These are phyloP conservation scores for Lacanobia wlatinum DNA, from an alignment of 2,888 invertebrate genomes.

Conservation along the genomic window DNA sequence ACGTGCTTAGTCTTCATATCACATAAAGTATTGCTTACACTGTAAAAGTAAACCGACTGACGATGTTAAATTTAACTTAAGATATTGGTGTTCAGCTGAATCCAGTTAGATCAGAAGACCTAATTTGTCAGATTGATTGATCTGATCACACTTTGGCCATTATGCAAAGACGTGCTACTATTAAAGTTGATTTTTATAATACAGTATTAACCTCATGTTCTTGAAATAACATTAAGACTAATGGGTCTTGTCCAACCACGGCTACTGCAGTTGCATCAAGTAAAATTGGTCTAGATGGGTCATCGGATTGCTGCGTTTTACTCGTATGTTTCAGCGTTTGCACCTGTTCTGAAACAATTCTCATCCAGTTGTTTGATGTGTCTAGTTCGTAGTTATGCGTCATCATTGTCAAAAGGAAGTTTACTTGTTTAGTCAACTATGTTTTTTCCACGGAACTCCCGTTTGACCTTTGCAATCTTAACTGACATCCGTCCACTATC, in stretches of 20 bases:
- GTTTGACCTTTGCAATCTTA: slow-evolving; percentile 8
- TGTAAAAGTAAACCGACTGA: slow-evolving; percentile 12
- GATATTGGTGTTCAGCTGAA: background rate
- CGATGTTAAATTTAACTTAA: background rate
- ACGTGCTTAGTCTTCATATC: slow-evolving; percentile 22
- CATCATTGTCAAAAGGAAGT: slow-evolving; percentile 7
- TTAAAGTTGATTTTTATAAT: no score
- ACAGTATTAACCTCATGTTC: no score
- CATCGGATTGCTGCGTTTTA: background rate
- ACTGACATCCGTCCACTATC: slow-evolving; percentile 12
- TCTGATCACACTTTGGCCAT: no score
- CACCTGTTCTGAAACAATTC: background rate
- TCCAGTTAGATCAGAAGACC: background rate
- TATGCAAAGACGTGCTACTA: no score
- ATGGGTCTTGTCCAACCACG: no score
- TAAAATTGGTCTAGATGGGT: no score
- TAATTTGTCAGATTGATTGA: no score
- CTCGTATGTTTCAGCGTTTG: background rate
- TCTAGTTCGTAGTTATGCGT: background rate
- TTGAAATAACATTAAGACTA: no score
- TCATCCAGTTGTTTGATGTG: background rate
- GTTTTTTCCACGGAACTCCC: slow-evolving; percentile 17
- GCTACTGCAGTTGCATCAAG: background rate
- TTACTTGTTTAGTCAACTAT: background rate
- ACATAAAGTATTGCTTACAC: slow-evolving; percentile 15